These are phyloP conservation scores for Perccottus glenii DNA, from an alignment of 2,113 vertebrate genomes.

Conservation along the genomic window DNA sequence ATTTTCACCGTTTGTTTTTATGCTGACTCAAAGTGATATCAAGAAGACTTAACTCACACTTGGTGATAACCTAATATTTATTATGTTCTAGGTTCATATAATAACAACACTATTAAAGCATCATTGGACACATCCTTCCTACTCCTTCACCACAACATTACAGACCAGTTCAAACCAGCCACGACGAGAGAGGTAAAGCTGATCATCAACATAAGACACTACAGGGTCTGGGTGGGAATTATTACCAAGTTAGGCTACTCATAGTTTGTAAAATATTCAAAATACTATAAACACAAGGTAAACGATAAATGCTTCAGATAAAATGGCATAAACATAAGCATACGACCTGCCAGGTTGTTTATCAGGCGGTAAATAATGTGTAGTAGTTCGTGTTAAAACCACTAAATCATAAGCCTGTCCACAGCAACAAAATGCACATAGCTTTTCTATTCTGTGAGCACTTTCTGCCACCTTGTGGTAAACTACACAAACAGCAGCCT, in stretches of 20 bases:
- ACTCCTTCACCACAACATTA: slow-evolving; percentile 25
- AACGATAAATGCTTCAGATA: no score
- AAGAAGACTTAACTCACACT: slow-evolving; percentile 36
- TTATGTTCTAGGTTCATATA: slow-evolving; percentile 29
- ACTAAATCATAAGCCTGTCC: no score
- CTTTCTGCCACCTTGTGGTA: slow-evolving; percentile 45
- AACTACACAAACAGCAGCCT: background rate
- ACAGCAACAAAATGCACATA: no score
- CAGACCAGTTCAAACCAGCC: slow-evolving; percentile 23
- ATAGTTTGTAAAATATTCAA: no score
- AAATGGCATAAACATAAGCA: no score
- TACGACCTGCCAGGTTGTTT: no score
- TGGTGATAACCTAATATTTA: slow-evolving; percentile 14
- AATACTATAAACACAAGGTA: no score
- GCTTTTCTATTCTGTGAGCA: background rate
- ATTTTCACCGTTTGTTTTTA: background rate
- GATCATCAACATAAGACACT: slow-evolving; percentile 1
- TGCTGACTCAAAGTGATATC: slow-evolving; percentile 19
- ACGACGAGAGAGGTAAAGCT: background rate
- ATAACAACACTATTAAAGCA: slow-evolving; percentile 15
- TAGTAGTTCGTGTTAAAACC: no score
- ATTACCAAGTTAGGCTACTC: background rate
- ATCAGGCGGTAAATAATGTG: no score
- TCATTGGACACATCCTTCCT: slow-evolving; percentile 5
- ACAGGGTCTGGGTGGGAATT: slow-evolving; percentile 32